Percentiles rank a stretch among this genome's conserved stretches.
These are phyloP conservation scores for Peucedramus taeniatus DNA, from an alignment of 2,113 vertebrate species.

Conservation along the genomic window DNA sequence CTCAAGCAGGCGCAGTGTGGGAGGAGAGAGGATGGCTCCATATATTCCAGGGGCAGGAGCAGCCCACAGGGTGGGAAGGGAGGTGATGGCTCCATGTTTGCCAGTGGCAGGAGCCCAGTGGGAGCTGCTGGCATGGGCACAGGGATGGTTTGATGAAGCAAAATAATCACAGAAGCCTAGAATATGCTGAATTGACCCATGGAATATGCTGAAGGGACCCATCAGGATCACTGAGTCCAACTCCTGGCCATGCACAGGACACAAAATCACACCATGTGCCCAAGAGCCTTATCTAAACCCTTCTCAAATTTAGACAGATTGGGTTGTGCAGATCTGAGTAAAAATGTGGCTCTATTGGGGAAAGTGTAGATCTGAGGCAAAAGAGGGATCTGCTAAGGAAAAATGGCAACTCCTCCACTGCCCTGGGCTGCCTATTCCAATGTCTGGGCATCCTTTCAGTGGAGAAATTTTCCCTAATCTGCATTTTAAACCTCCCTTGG, in stretches of 20 bases:
- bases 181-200: neutral
- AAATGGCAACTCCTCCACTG: neutral
- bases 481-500: neutral
- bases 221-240: neutral
- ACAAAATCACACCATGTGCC: neutral
- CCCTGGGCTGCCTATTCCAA: neutral
- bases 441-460: neutral
- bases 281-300: neutral
- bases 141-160: neutral
- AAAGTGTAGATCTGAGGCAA: neutral
- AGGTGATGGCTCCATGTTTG: neutral
- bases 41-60: neutral
- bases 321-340: neutral
- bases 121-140: neutral
- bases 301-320: neutral
- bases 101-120: fast-evolving
- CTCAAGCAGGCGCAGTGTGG: fast-evolving
- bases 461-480: neutral
- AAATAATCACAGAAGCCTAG: neutral
- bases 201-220: neutral
- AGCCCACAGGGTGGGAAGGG: neutral
- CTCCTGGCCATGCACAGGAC: neutral
- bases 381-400: neutral
- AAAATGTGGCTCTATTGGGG: fast-evolving
- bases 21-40: neutral